Evolutionary conservation across 2,113 vertebrate species (phyloP), one percentile per base, ranked within the genome.

Genomic region (Merops nubicus): DNA sequence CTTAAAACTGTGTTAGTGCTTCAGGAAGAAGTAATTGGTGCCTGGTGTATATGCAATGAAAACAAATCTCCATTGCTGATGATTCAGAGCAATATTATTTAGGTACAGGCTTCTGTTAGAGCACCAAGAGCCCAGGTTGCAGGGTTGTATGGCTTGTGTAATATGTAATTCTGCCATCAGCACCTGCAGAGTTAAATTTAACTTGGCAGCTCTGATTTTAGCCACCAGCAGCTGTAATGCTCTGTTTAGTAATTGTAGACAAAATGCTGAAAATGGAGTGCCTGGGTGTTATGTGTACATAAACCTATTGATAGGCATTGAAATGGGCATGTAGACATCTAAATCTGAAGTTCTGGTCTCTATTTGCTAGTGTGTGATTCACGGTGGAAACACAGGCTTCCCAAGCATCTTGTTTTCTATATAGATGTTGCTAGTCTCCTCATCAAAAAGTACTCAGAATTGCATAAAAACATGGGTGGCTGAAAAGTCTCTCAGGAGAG

Each of bases 151-250:
- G 5, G 26, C 10, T 92, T 38, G 34, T 2, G 5, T 56, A 75
- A 68, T 59, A 77, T 90, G 18, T 42, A 77, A 72, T 18, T 78
- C 38, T 95, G 42, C 47, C 60, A 73, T 78, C n/a, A 57, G 62
- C 40, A 85, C 85, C 50, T 84, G 45, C 26, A 62, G 62, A 80
- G 50, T 59, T 93, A 82, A 87, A 92, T 92, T 87, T 70, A 78
- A 56, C 34, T 82, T 91, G 88, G 21, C 75, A 75, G 48, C 34
- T 91, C 60, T 94, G 77, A 83, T 83, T 95, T 86, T 97, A 84
- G 47, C 31, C 67, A 91, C 47, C 64, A 85, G 60, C 59, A 74
- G 48, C 74, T 76, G 51, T 81, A 94, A 87, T 23, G 2, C 60
- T 80, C 38, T 94, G n/a, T 81, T 90, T 54, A 85, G 67, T 87